Evolutionary conservation across 2,113 vertebrate genomes (phyloP).

Genomic region (Corythornis cristatus): DNA sequence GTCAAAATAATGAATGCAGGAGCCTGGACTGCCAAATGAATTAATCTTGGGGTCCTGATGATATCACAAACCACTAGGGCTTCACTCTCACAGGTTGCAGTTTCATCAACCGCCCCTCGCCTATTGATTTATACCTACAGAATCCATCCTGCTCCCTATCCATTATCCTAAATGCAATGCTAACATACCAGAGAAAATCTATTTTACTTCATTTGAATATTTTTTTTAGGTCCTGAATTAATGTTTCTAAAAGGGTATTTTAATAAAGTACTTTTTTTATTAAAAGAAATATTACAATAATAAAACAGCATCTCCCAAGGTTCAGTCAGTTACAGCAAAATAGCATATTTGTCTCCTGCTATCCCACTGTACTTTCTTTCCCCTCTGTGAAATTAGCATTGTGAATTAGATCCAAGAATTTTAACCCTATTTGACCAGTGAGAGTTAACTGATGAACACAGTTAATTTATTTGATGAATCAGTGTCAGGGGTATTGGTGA

Average conservation of each 20-base stretch:
- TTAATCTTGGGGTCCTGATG: conserved; percentile 76
- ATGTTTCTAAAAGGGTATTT: conserved; percentile 76
- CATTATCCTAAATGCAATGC: conserved; percentile 76
- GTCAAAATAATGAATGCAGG: conserved; percentile 81
- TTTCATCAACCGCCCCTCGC: conserved; percentile 50
- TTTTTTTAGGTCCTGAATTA: conserved; percentile 69
- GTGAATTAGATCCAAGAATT: conserved; percentile 55
- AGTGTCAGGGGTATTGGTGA: neutral
- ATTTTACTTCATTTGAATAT: conserved; percentile 76
- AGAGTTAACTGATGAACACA: conserved; percentile 60
- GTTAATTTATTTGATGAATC: conserved; percentile 65
- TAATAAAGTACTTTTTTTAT: conserved; percentile 68
- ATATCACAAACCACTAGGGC: conserved; percentile 75
- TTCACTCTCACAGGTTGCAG: conserved; percentile 78
- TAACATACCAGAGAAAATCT: conserved; percentile 79
- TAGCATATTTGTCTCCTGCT: neutral
- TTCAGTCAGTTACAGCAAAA: conserved; percentile 39
- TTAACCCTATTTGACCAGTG: conserved; percentile 57
- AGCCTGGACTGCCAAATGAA: conserved; percentile 71
- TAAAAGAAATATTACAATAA: conserved; percentile 58
- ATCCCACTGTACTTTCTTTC: neutral
- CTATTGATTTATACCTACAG: conserved; percentile 78
- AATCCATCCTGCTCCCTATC: conserved; percentile 68
- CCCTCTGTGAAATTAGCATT: conserved; percentile 29
- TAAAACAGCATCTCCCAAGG: conserved; percentile 26